phyloP scores from a whole-genome alignment of 2,888 invertebrate species.

The Dryocosmus kuriphilus region DNA sequence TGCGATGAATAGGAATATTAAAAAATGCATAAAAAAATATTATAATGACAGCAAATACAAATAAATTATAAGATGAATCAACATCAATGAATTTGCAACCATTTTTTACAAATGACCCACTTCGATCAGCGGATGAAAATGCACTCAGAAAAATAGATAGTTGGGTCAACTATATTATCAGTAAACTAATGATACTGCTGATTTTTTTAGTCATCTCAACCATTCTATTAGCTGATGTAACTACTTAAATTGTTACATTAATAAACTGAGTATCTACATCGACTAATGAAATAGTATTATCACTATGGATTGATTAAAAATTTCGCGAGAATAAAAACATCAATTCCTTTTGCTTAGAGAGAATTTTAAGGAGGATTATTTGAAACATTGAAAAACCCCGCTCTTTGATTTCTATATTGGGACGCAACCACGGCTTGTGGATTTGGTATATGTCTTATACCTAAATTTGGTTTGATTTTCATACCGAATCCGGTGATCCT shows the following conservation, averaged over 20 bases:
- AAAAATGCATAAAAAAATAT: not conserved
- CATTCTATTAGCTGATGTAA: too few relatives aligned
- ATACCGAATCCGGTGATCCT: conserved; percentile 70
- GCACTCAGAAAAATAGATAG: too few relatives aligned
- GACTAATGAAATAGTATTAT: not conserved
- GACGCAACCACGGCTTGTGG: conserved; percentile 76
- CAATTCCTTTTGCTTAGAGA: not conserved
- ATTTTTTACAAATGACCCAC: not conserved
- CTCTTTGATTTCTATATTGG: conserved; percentile 71
- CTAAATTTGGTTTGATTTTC: conserved; percentile 74
- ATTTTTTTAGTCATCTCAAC: not conserved
- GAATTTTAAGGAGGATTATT: conserved; percentile 66
- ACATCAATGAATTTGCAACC: not conserved
- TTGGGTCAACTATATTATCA: too few relatives aligned
- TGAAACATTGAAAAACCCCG: conserved; percentile 62
- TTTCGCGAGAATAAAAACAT: not conserved
- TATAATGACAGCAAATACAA: not conserved
- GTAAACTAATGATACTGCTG: not conserved
- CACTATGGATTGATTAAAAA: not conserved
- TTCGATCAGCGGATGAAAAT: not conserved
- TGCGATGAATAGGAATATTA: not conserved
- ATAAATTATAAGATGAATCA: not conserved
- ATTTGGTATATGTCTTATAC: conserved; percentile 77
- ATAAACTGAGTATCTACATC: not conserved
- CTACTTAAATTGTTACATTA: not conserved